A percentile compares a stretch with the other conserved stretches of the same genome.
phyloP scores from a whole-genome alignment of 1,140 invertebrate genomes.

The Cepaea nemoralis region DNA sequence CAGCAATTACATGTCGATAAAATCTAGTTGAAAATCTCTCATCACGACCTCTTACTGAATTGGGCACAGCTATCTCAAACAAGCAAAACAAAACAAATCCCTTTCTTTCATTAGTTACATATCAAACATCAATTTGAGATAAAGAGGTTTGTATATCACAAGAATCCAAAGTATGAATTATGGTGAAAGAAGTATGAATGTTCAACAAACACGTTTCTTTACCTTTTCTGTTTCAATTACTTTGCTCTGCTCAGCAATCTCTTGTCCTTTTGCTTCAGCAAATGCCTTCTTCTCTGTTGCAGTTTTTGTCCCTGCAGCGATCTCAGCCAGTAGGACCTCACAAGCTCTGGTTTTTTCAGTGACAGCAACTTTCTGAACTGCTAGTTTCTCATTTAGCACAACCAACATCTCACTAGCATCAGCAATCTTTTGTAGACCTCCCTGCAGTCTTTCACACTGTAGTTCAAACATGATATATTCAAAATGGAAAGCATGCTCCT shows the following conservation, averaged over 20 bases:
- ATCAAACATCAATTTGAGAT: too few species aligned
- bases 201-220: not conserved
- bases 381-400: slow-evolving; percentile 82
- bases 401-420: slow-evolving; percentile 83
- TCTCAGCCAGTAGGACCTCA: slow-evolving; percentile 80
- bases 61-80: too few species aligned
- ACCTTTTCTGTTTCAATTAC: slow-evolving; percentile 84
- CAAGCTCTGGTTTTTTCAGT: slow-evolving; percentile 82
- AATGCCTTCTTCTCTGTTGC: slow-evolving; percentile 83
- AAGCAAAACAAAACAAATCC: too few species aligned
- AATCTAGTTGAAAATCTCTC: too few species aligned
- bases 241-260: slow-evolving; percentile 84
- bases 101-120: too few species aligned
- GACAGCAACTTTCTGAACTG: slow-evolving; percentile 83
- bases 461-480: too few species aligned
- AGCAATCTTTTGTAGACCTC: slow-evolving; percentile 83
- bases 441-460: slow-evolving; percentile 79
- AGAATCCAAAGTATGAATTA: too few species aligned
- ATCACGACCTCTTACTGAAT: too few species aligned
- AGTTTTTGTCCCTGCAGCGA: slow-evolving; percentile 76
- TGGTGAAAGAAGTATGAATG: too few species aligned
- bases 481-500: too few species aligned
- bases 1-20: too few species aligned
- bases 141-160: too few species aligned
- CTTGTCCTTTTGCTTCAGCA: slow-evolving; percentile 82